Evolutionary conservation across 2,113 vertebrate species (phyloP), one percentile per base, ranked within the genome.

Genomic region (Cololabis saira): DNA sequence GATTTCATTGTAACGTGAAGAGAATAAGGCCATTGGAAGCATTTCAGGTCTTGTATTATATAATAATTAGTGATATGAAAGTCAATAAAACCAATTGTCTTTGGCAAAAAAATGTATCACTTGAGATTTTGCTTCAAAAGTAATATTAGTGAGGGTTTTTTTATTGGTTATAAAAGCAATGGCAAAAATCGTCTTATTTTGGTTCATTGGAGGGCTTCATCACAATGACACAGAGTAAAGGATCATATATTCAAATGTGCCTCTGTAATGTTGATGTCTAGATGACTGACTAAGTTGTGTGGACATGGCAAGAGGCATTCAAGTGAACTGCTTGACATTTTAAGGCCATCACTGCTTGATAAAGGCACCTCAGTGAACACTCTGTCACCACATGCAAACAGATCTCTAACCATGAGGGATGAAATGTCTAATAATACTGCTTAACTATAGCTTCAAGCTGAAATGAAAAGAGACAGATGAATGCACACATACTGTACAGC

Each of bases 291-390:
- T 52, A 55, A 59, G 61, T 40, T 44, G 37, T 62, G 21, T 80
- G 59, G 54, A 73, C 41, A 60, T 40, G 12, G 10, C 42, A 61
- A 61, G 8, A 12, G 50, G 16, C 60, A 49, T 71, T 15, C n/a
- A 63, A 74, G 61, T 58, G 58, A 61, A 44, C 50, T 65, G 52
- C 0, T 13, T 82, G 74, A 80, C 71, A 71, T 79, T 81, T 82
- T 61, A 70, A 83, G 67, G 76, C 54, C 79, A 74, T 52, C 55
- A 9, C 55, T 52, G 5, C 18, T n/a, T 27, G 47, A 80, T 78
- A 65, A 61, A 78, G 22, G 51, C 47, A 61, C 58, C 40, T 65
- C 67, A 45, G 33, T 59, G 45, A 69, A 68, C 64, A 62, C 65
- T 78, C 56, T 66, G 56, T 84, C 76, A 75, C 67, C 22, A 4